Percentiles rank a stretch among this genome's conserved stretches.
phyloP scores from a whole-genome alignment of 2,113 vertebrate genomes.

The Talpa occidentalis region DNA sequence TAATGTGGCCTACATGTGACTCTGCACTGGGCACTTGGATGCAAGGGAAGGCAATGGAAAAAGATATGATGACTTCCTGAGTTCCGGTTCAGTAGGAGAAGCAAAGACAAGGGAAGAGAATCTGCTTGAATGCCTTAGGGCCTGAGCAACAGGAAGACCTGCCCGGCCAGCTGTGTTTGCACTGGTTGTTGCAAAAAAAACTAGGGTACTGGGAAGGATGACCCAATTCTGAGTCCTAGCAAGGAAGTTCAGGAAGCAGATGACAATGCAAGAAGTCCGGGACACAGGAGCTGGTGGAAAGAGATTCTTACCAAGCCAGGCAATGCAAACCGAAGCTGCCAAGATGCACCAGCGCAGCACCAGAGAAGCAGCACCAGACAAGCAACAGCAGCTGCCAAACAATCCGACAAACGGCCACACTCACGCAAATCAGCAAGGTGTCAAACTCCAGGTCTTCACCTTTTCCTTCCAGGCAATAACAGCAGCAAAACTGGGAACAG shows the following conservation, averaged over 20 bases:
- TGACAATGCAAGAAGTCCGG: background rate
- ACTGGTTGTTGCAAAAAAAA: background rate
- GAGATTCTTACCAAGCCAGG: background rate
- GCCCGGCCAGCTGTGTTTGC: background rate
- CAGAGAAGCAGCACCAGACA: no score
- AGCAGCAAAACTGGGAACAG: no score
- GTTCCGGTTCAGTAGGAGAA: background rate
- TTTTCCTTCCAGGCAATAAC: no score
- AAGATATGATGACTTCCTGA: no score
- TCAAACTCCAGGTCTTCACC: no score
- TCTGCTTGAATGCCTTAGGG: background rate
- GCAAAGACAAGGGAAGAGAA: background rate
- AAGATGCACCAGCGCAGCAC: no score
- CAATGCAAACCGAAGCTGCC: no score
- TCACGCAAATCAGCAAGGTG: no score
- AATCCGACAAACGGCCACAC: no score
- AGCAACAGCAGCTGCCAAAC: no score
- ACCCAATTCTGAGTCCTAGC: background rate
- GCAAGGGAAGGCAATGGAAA: background rate
- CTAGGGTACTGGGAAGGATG: background rate
- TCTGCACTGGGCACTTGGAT: background rate
- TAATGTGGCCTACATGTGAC: rapidly evolving
- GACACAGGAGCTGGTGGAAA: rapidly evolving
- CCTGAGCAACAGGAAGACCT: background rate
- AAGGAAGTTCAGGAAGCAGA: background rate